Evolutionary conservation across 2,113 vertebrate genomes (phyloP).

Genomic region (Crocuta crocuta): DNA sequence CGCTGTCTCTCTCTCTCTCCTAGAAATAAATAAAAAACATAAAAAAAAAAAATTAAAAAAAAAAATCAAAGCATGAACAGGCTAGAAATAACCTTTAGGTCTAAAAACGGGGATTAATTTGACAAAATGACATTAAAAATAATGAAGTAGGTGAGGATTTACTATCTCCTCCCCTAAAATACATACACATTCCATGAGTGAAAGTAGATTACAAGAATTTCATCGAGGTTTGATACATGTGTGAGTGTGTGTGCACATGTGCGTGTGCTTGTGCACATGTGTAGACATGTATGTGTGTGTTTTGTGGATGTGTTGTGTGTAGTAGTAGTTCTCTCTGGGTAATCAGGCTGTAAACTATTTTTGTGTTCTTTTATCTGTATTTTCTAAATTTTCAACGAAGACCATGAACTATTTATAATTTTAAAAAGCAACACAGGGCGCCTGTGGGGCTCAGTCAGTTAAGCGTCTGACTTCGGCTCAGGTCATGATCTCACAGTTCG

Average conservation of each 20-base stretch:
- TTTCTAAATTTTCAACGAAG: background rate
- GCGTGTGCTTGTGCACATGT: no score
- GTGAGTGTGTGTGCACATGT: no score
- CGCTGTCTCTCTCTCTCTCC: no score
- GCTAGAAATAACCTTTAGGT: background rate
- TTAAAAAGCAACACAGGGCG: background rate
- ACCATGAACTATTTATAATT: slow-evolving; percentile 8
- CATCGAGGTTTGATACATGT: background rate
- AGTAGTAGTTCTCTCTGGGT: background rate
- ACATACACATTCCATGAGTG: background rate
- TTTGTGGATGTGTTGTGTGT: no score
- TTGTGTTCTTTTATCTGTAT: background rate
- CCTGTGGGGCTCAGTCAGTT: background rate
- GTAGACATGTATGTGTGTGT: rapidly evolving
- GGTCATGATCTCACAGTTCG: background rate
- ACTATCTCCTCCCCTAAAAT: background rate
- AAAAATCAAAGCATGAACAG: background rate
- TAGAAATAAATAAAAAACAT: no score
- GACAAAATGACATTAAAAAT: background rate
- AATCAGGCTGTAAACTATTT: background rate
- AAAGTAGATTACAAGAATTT: background rate
- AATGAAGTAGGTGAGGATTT: background rate
- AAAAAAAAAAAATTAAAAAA: no score
- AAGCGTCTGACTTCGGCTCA: background rate
- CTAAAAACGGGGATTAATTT: background rate